These are phyloP conservation scores for Sarcophaga subvicina DNA, from an alignment of 2,888 invertebrate species.

Conservation along the genomic window DNA sequence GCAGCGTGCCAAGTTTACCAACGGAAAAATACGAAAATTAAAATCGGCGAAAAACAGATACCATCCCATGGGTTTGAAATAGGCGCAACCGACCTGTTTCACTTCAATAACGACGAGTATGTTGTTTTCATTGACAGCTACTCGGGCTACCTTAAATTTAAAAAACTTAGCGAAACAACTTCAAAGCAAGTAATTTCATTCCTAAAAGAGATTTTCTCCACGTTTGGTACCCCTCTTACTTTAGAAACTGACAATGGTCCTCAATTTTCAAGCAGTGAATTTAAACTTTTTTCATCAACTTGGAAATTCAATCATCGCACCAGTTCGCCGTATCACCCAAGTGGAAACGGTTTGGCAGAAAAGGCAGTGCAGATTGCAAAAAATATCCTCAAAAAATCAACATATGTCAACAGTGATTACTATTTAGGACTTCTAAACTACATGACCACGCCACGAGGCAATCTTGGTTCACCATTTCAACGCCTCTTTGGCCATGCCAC, in stretches of 20 bases:
- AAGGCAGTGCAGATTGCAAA: constrained; percentile 41
- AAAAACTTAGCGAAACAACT: constrained; percentile 38
- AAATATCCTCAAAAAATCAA: constrained; percentile 34
- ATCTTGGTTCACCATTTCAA: constrained; percentile 18
- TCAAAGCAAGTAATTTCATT: constrained; percentile 31
- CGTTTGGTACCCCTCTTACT: constrained; percentile 17
- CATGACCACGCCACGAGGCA: constrained; percentile 23
- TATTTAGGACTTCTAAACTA: constrained; percentile 27
- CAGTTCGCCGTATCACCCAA: constrained; percentile 24
- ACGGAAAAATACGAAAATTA: constrained; percentile 15
- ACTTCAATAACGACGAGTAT: no score
- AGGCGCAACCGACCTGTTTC: constrained; percentile 25
- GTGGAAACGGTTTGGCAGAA: constrained; percentile 33
- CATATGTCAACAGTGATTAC: constrained; percentile 25
- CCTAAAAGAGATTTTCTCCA: constrained; percentile 27
- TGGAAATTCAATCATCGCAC: constrained; percentile 22
- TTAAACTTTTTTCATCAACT: constrained; percentile 1
- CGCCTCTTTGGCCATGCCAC: constrained; percentile 31
- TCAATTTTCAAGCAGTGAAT: constrained; percentile 31
- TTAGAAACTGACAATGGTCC: constrained; percentile 40
- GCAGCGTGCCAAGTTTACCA: constrained; percentile 31
- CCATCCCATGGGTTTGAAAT: no score
- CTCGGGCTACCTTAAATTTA: constrained; percentile 28
- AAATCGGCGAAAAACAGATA: no score
- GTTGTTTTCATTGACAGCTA: no score